Percentiles rank a stretch among this genome's conserved stretches.
Evolutionary conservation across 2,888 invertebrate species (phyloP).

Genomic region (Lochmaea crataegi): DNA sequence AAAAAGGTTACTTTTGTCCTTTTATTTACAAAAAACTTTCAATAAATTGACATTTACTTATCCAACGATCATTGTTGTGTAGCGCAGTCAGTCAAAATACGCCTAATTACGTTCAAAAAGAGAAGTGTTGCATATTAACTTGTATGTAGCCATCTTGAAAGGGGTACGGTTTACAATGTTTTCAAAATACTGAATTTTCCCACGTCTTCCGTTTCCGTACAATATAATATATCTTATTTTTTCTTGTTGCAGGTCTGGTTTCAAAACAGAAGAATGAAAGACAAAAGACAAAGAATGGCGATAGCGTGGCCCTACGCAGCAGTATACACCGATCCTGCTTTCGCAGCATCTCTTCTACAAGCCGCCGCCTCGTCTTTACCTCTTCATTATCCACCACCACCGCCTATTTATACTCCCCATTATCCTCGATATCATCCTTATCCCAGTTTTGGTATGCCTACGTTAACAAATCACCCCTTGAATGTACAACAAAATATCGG

Average conservation of each 20-base stretch:
- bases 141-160: too few relatives aligned
- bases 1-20: too few relatives aligned
- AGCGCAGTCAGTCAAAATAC: too few relatives aligned
- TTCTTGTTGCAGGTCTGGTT: conserved; percentile 88
- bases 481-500: conserved; percentile 52
- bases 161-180: too few relatives aligned
- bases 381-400: conserved; percentile 68
- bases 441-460: conserved; percentile 64
- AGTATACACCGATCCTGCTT: conserved; percentile 92
- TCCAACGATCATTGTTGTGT: too few relatives aligned
- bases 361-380: conserved; percentile 81
- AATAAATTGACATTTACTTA: too few relatives aligned
- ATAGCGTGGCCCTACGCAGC: conserved; percentile 96
- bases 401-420: conserved; percentile 69
- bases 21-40: too few relatives aligned
- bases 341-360: conserved; percentile 92
- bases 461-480: conserved; percentile 61
- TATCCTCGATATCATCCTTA: conserved; percentile 66
- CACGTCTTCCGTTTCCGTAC: too few relatives aligned
- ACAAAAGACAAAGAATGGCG: conserved; percentile 94
- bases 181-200: too few relatives aligned
- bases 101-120: too few relatives aligned
- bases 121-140: too few relatives aligned
- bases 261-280: conserved; percentile 96
- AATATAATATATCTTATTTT: conserved; percentile 6